phyloP scores from a whole-genome alignment of 1,140 invertebrate species.

The Drosophila tropicalis region DNA sequence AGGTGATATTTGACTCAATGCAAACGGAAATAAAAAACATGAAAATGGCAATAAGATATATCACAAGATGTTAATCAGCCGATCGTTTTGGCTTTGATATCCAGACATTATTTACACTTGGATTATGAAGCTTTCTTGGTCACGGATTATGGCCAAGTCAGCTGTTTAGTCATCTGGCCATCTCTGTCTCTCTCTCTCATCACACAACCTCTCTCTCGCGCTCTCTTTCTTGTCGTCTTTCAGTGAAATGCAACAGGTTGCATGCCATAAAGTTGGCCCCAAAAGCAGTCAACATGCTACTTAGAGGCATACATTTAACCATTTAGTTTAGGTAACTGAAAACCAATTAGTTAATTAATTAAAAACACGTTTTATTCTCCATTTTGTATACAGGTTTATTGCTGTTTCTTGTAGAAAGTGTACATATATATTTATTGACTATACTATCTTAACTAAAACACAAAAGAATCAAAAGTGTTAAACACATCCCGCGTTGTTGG shows the following conservation, averaged over 20 bases:
- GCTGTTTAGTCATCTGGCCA: conserved; percentile 39
- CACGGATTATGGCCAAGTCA: conserved; percentile 16
- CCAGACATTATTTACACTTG: background rate
- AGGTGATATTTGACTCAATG: background rate
- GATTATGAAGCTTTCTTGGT: background rate
- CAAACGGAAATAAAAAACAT: background rate
- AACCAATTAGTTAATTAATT: background rate
- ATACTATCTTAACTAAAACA: background rate
- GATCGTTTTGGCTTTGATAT: background rate
- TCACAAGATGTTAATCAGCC: background rate
- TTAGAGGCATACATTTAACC: background rate
- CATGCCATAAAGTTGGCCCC: conserved; percentile 5
- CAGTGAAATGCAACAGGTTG: conserved; percentile 46
- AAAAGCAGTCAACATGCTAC: background rate
- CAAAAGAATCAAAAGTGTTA: conserved; percentile 2
- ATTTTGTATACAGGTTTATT: background rate
- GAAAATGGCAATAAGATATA: background rate
- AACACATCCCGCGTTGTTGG: conserved; percentile 85
- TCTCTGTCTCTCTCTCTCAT: background rate
- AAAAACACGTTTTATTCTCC: conserved; percentile 2
- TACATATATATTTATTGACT: background rate
- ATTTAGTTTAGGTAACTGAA: conserved; percentile 7
- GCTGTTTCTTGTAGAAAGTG: conserved; percentile 22
- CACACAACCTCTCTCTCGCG: background rate
- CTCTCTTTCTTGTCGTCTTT: background rate